Evolutionary conservation across 2,113 vertebrate genomes (phyloP).

Genomic region (Aegithalos caudatus): DNA sequence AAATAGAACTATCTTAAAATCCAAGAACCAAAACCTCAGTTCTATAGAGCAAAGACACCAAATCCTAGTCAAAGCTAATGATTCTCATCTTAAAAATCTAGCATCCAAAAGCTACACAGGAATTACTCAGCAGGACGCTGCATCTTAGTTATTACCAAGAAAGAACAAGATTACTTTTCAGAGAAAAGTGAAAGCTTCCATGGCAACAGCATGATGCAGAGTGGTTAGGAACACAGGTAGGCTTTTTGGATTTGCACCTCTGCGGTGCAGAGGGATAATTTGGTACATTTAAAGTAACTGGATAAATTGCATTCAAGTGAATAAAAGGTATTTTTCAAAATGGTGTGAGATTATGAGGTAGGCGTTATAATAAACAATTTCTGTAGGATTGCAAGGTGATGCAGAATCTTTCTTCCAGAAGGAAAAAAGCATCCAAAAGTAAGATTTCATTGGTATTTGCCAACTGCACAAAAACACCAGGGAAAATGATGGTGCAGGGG

Average conservation of each 20-base stretch:
- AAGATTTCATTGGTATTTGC: not conserved
- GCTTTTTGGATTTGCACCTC: not conserved
- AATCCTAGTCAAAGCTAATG: not conserved
- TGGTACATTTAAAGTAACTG: not conserved
- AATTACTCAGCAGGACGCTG: not conserved
- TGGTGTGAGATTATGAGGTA: not conserved
- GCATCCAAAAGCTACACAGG: not conserved
- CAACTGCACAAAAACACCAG: not conserved
- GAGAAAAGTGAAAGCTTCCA: conserved; percentile 13
- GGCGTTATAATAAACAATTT: not conserved
- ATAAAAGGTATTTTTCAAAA: not conserved
- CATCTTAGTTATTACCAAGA: not conserved
- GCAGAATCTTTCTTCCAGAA: not conserved
- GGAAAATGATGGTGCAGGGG: not conserved
- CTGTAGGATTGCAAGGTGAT: not conserved
- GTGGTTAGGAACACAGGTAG: not conserved
- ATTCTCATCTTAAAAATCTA: not conserved
- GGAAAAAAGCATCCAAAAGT: not conserved
- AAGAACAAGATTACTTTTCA: not conserved
- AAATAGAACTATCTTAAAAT: not conserved
- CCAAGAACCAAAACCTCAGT: not conserved
- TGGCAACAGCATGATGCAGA: not conserved
- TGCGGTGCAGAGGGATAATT: not conserved
- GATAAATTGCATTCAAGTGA: not conserved
- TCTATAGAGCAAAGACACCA: not conserved